A percentile compares a stretch with the other conserved stretches of the same genome.
phyloP scores from a whole-genome alignment of 2,797 vertebrate species.

The Cuniculus paca region DNA sequence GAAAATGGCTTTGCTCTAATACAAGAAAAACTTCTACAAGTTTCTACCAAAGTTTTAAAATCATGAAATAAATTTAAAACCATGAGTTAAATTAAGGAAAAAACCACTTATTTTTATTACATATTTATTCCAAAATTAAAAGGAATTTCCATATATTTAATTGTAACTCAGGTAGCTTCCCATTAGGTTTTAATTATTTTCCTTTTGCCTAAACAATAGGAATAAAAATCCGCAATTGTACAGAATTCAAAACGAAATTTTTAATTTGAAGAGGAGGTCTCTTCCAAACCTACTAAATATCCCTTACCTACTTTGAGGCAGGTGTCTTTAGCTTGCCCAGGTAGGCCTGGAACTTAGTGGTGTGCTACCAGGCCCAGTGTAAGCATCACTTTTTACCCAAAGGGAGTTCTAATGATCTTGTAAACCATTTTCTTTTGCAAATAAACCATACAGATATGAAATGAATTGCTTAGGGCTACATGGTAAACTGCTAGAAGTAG shows the following conservation, averaged over 20 bases:
- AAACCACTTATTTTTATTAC: neutral
- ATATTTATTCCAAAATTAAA: neutral
- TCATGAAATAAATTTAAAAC: neutral
- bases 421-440: neutral
- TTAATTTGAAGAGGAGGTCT: neutral
- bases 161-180: neutral
- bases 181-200: conserved; percentile 31
- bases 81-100: neutral
- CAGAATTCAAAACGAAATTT: neutral
- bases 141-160: neutral
- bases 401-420: neutral
- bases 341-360: neutral
- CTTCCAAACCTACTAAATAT: neutral
- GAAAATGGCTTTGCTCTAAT: neutral
- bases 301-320: neutral
- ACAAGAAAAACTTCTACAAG: neutral
- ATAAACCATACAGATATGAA: neutral
- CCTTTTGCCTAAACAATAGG: neutral
- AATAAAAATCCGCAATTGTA: neutral
- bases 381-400: neutral
- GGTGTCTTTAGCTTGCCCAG: neutral
- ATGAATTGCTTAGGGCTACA: neutral
- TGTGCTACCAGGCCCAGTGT: neutral
- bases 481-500: neutral
- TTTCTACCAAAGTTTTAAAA: neutral